phyloP scores from a whole-genome alignment of 2,113 vertebrate species.

The Thinocorus orbignyianus region DNA sequence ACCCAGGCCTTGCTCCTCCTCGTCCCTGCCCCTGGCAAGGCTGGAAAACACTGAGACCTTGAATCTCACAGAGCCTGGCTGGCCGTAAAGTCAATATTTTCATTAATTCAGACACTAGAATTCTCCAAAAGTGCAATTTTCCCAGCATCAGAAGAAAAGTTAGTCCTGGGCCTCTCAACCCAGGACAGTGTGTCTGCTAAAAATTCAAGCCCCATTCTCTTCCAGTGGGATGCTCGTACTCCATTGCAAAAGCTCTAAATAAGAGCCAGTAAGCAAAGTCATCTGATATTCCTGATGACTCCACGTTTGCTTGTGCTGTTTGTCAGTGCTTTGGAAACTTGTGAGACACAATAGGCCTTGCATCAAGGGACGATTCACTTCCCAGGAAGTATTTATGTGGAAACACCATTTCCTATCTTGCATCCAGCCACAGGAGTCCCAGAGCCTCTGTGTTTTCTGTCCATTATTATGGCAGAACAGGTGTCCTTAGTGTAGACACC shows the following conservation, averaged over 20 bases:
- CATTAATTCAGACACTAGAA: too few relatives aligned
- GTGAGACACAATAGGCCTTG: neutral
- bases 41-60: too few relatives aligned
- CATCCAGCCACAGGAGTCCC: neutral
- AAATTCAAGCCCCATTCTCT: neutral
- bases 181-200: neutral
- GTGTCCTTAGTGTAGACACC: neutral
- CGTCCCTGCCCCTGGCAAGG: too few relatives aligned
- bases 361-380: neutral
- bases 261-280: neutral
- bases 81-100: too few relatives aligned
- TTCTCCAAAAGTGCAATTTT: too few relatives aligned
- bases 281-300: neutral
- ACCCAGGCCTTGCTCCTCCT: too few relatives aligned
- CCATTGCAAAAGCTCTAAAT: neutral
- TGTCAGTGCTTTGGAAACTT: neutral
- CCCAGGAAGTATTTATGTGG: neutral
- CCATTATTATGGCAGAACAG: rapidly evolving
- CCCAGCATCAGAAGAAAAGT: too few relatives aligned
- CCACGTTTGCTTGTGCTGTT: neutral
- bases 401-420: neutral
- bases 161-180: too few relatives aligned
- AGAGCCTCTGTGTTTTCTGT: neutral
- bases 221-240: neutral
- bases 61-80: too few relatives aligned